Percentiles rank a stretch among this genome's conserved stretches.
Evolutionary conservation across 1,140 invertebrate genomes (phyloP).

Genomic region (Drosophila athabasca): DNA sequence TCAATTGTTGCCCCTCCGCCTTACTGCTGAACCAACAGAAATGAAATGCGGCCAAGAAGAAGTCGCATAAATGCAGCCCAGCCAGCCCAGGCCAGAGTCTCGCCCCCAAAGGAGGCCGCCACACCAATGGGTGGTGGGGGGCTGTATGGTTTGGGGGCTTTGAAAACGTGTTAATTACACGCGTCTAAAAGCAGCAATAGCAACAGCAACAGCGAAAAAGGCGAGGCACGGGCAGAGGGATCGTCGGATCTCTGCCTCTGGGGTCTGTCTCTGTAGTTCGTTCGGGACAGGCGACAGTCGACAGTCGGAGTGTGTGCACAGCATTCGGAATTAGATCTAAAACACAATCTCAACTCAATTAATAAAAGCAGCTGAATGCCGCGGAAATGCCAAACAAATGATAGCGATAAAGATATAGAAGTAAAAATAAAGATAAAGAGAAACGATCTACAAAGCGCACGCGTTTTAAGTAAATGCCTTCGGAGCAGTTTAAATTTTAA

Average conservation of each 20-base stretch:
- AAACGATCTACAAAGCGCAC: constrained; percentile 55
- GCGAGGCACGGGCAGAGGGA: constrained; percentile 8
- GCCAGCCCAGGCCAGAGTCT: no score
- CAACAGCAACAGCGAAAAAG: constrained; percentile 35
- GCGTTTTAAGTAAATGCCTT: constrained; percentile 73
- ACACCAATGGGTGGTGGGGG: not conserved
- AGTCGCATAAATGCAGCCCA: constrained; percentile 71
- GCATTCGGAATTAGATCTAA: constrained; percentile 62
- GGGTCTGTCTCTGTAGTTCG: constrained; percentile 28
- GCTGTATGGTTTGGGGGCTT: constrained; percentile 8
- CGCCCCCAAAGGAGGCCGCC: not conserved
- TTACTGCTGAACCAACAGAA: constrained; percentile 46
- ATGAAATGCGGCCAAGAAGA: constrained; percentile 67
- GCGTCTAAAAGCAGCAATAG: no score
- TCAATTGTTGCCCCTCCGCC: constrained; percentile 57
- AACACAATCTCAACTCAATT: constrained; percentile 17
- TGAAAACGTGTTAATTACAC: constrained; percentile 74
- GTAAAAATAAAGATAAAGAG: constrained; percentile 20
- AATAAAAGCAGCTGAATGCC: constrained; percentile 20
- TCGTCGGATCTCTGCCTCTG: not conserved
- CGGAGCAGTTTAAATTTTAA: constrained; percentile 67
- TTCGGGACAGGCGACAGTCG: constrained; percentile 11
- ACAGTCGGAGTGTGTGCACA: constrained; percentile 54
- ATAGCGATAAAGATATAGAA: constrained; percentile 48
- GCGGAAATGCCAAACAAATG: constrained; percentile 38